These are phyloP conservation scores for Corythornis madagascariensis DNA, from an alignment of 2,113 vertebrate genomes.

Conservation along the genomic window DNA sequence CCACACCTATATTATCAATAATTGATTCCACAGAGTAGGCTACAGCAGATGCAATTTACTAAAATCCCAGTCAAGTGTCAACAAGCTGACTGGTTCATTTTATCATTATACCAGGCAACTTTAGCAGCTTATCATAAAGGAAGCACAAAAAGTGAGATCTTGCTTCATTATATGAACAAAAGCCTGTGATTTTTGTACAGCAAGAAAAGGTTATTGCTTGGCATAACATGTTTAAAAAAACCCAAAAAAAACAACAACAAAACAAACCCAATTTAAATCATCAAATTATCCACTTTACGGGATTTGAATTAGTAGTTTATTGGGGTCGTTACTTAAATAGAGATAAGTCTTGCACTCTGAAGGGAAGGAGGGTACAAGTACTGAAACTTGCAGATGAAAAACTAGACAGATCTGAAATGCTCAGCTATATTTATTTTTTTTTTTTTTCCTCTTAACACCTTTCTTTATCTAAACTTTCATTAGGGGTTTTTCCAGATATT, in stretches of 20 bases:
- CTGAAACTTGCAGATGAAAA: not conserved
- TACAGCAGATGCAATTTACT: constrained; percentile 51
- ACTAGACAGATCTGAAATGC: not conserved
- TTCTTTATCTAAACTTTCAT: not conserved
- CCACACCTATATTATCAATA: constrained; percentile 58
- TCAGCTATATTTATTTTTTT: not conserved
- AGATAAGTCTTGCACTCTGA: not conserved
- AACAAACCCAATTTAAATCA: not conserved
- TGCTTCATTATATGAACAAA: constrained; percentile 31
- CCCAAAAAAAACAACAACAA: not conserved
- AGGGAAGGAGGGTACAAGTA: not conserved
- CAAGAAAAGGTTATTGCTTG: constrained; percentile 13
- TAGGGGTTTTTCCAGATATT: not conserved
- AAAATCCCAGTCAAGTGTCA: constrained; percentile 55
- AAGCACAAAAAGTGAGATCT: constrained; percentile 25
- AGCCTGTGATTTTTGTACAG: constrained; percentile 2
- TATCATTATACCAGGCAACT: constrained; percentile 18
- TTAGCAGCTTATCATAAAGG: constrained; percentile 20
- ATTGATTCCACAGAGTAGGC: constrained; percentile 33
- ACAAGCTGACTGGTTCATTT: constrained; percentile 45
- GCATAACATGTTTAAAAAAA: not conserved
- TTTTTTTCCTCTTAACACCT: not conserved
- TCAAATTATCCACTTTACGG: not conserved
- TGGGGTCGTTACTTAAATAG: not conserved
- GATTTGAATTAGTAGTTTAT: not conserved